Conservation (phyloP, 2,113 vertebrate genomes). For the Strigops habroptila region DNA sequence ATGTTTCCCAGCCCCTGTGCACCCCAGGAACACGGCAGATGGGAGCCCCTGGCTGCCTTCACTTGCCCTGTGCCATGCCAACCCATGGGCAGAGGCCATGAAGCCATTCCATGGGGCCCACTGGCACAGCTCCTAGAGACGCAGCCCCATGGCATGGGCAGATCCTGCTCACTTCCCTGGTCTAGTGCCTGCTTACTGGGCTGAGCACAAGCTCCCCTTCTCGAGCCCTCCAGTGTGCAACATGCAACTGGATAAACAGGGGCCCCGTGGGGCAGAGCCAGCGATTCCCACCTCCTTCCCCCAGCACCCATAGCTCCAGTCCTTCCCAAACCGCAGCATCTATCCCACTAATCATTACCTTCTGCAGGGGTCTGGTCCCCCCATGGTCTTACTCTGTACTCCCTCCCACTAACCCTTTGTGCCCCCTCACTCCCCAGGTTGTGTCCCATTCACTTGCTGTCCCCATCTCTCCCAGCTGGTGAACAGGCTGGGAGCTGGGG, state of each 20-base stretch:
- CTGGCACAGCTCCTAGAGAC: not conserved
- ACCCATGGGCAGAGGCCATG: accelerated
- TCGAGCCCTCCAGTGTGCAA: not conserved
- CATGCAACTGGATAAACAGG: not conserved
- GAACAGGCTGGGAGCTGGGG: not conserved
- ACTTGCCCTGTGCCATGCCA: not conserved
- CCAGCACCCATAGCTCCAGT: not conserved
- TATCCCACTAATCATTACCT: not conserved
- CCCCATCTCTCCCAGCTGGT: not conserved
- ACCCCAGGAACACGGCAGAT: not conserved
- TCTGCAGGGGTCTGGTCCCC: not conserved
- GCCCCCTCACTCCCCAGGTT: not conserved
- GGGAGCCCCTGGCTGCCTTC: not conserved
- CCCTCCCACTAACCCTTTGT: not conserved
- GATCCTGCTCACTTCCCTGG: not conserved
- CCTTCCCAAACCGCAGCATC: not conserved
- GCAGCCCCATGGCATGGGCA: not conserved
- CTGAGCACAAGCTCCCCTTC: not conserved
- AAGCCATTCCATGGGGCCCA: accelerated
- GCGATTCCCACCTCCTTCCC: not conserved
- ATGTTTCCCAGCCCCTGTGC: not conserved
- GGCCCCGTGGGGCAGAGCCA: not conserved
- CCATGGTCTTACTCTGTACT: not conserved
- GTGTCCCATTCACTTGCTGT: not conserved
- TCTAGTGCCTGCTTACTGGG: not conserved